Percentiles rank a stretch among this genome's conserved stretches.
Evolutionary conservation across 2,888 invertebrate genomes (phyloP).

Genomic region (Scaptomyza tumidula): DNA sequence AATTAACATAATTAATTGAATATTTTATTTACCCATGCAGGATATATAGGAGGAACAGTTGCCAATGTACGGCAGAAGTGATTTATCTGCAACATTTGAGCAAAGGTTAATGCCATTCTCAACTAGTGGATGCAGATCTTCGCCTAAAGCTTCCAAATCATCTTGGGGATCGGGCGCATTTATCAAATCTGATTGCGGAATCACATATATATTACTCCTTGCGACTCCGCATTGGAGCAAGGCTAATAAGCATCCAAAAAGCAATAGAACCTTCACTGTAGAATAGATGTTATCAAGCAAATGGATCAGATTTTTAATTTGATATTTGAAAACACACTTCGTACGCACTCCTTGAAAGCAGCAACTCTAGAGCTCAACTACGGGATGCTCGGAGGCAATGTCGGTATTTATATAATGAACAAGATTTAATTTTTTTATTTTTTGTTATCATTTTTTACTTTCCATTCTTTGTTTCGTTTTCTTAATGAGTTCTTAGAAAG

Average conservation of each 20-base stretch:
- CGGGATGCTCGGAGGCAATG: background rate
- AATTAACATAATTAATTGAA: background rate
- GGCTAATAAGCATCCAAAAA: constrained; percentile 30
- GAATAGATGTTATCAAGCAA: background rate
- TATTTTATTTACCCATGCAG: constrained; percentile 55
- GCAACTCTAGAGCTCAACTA: constrained; percentile 41
- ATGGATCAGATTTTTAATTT: background rate
- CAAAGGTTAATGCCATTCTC: constrained; percentile 58
- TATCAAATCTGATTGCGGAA: constrained; percentile 15
- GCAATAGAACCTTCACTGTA: constrained; percentile 40
- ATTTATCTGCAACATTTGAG: constrained; percentile 41
- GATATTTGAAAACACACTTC: background rate
- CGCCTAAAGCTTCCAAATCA: background rate
- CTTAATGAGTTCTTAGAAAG: constrained; percentile 56
- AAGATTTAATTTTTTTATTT: background rate
- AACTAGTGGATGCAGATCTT: background rate
- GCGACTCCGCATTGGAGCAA: constrained; percentile 19
- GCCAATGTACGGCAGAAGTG: constrained; percentile 56
- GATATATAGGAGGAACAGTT: constrained; percentile 59
- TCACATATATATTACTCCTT: background rate
- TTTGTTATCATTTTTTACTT: constrained; percentile 17
- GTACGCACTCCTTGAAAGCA: constrained; percentile 52
- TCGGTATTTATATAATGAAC: constrained; percentile 57
- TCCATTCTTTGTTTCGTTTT: constrained; percentile 20
- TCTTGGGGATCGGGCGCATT: constrained; percentile 41